Conservation (phyloP, 2,888 invertebrate species). For the Timema podura region DNA sequence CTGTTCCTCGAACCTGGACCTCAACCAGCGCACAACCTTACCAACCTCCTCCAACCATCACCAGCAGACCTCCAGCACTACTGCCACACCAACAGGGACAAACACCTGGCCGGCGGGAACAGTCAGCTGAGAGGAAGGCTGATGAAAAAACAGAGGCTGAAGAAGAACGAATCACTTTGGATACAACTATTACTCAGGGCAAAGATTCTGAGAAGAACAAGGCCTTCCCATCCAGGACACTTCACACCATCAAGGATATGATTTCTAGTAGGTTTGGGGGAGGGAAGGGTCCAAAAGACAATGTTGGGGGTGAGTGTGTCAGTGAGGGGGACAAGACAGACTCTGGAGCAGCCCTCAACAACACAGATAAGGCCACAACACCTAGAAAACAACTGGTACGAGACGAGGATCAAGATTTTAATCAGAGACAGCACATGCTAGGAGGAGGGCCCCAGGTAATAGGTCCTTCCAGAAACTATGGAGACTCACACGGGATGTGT, state of each 20-base stretch:
- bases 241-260: constrained; percentile 78
- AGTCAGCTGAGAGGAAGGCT: constrained; percentile 5
- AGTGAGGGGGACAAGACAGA: constrained; percentile 34
- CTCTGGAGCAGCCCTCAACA: constrained; percentile 43
- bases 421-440: constrained; percentile 17
- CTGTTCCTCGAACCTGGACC: constrained; percentile 22
- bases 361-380: constrained; percentile 33
- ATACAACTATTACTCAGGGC: background rate
- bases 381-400: background rate
- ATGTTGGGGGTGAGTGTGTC: background rate
- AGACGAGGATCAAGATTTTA: constrained; percentile 7
- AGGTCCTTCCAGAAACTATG: constrained; percentile 41
- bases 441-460: constrained; percentile 17
- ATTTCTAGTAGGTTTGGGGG: constrained; percentile 66
- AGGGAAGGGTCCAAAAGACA: constrained; percentile 18
- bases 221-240: constrained; percentile 68
- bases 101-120: background rate
- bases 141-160: background rate
- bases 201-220: constrained; percentile 53
- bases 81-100: constrained; percentile 12
- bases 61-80: constrained; percentile 12
- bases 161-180: background rate
- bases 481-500: constrained; percentile 4
- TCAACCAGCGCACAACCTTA: background rate
- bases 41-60: background rate